A percentile compares a stretch with the other conserved stretches of the same genome.
Conservation (phyloP, 1,140 invertebrate genomes). For the Pemphigus obesinymphae region DNA sequence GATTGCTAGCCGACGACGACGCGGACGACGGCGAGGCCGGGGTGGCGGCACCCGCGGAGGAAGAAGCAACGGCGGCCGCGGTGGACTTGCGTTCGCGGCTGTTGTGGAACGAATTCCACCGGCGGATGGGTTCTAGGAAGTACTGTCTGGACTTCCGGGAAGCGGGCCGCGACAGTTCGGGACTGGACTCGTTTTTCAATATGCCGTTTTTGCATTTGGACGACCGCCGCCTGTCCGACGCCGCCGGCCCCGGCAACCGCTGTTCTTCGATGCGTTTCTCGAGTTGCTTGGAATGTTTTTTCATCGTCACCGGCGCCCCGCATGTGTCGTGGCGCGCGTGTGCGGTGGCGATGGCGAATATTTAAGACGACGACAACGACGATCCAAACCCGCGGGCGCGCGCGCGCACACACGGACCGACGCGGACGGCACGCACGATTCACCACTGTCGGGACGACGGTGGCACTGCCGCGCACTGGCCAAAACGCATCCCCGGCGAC, state of each 20-base stretch:
- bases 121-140: slow-evolving; percentile 51
- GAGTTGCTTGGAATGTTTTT: slow-evolving; percentile 49
- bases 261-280: slow-evolving; percentile 38
- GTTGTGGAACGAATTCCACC: slow-evolving; percentile 58
- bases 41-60: not conserved
- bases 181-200: slow-evolving; percentile 26
- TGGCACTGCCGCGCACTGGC: slow-evolving; percentile 22
- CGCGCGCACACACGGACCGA: not conserved
- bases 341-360: no score
- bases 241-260: not conserved
- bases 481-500: slow-evolving; percentile 15
- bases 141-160: slow-evolving; percentile 38
- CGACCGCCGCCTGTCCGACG: slow-evolving; percentile 41
- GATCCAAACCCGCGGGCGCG: not conserved
- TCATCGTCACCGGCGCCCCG: slow-evolving; percentile 11
- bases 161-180: slow-evolving; percentile 24
- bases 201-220: slow-evolving; percentile 46
- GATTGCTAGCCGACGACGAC: not conserved
- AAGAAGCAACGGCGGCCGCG: not conserved
- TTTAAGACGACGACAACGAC: not conserved
- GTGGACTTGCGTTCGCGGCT: slow-evolving; percentile 43
- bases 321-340: not conserved
- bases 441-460: not conserved
- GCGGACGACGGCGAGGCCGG: not conserved
- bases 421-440: not conserved